Evolutionary conservation across 2,797 vertebrate species (phyloP).

Genomic region (Limnodromus scolopaceus): DNA sequence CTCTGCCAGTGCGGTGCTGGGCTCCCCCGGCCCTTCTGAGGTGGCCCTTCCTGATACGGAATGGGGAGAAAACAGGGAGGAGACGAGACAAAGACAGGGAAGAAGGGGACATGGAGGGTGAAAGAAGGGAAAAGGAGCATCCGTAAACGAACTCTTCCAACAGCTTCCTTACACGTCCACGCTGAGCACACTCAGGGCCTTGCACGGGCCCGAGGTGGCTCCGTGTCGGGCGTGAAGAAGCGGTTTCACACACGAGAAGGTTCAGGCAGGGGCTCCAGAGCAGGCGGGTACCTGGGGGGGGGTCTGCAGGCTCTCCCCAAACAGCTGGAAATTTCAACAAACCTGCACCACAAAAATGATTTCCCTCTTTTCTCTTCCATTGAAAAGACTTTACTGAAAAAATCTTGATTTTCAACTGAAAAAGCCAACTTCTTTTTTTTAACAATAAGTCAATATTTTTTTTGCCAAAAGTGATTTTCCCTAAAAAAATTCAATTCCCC

Average conservation of each 20-base stretch:
- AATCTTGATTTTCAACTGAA: not conserved
- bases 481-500: not conserved
- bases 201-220: not conserved
- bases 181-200: not conserved
- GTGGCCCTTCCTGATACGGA: constrained; percentile 74
- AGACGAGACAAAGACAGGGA: not conserved
- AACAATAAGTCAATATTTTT: not conserved
- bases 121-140: constrained; percentile 57
- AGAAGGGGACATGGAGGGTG: not conserved
- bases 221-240: not conserved
- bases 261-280: not conserved
- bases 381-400: not conserved
- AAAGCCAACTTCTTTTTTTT: not conserved
- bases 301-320: not conserved
- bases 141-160: constrained; percentile 17
- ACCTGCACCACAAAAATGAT: not conserved
- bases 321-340: not conserved
- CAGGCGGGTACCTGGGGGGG: not conserved
- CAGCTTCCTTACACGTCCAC: not conserved
- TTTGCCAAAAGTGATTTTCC: not conserved
- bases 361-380: not conserved
- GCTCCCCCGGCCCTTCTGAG: constrained; percentile 70
- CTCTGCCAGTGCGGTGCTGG: constrained; percentile 56
- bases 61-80: constrained; percentile 45
- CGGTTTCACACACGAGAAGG: not conserved